phyloP scores from a whole-genome alignment of 2,113 vertebrate genomes.

The Vireo altiloquus region DNA sequence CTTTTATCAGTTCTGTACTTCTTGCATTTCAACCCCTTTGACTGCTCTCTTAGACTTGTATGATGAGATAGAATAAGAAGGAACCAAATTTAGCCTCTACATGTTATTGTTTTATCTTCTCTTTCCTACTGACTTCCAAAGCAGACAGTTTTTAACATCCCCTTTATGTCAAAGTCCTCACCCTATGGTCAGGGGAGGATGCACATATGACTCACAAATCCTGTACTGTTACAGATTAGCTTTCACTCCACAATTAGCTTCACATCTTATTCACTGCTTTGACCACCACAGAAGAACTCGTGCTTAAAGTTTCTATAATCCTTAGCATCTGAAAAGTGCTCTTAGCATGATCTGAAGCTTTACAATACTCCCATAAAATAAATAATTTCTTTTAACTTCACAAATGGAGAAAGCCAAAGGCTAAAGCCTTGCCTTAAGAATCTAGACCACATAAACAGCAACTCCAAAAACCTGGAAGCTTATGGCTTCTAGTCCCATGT shows the following conservation, averaged over 20 bases:
- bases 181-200: not conserved
- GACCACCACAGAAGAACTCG: not conserved
- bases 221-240: not conserved
- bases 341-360: not conserved
- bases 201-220: not conserved
- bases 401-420: not conserved
- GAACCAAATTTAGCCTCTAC: not conserved
- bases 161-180: not conserved
- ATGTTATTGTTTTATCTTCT: not conserved
- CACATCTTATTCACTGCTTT: not conserved
- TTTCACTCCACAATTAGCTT: not conserved
- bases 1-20: not conserved
- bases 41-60: not conserved
- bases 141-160: not conserved
- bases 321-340: not conserved
- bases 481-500: not conserved
- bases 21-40: not conserved
- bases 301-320: not conserved
- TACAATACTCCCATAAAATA: not conserved
- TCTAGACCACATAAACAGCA: not conserved
- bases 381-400: not conserved
- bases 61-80: not conserved
- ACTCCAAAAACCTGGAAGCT: not conserved
- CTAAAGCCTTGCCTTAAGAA: not conserved
- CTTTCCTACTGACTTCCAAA: not conserved